Evolutionary conservation across 2,113 vertebrate species (phyloP), one percentile per base, ranked within the genome.

Genomic region (Tychaedon coryphoeus): DNA sequence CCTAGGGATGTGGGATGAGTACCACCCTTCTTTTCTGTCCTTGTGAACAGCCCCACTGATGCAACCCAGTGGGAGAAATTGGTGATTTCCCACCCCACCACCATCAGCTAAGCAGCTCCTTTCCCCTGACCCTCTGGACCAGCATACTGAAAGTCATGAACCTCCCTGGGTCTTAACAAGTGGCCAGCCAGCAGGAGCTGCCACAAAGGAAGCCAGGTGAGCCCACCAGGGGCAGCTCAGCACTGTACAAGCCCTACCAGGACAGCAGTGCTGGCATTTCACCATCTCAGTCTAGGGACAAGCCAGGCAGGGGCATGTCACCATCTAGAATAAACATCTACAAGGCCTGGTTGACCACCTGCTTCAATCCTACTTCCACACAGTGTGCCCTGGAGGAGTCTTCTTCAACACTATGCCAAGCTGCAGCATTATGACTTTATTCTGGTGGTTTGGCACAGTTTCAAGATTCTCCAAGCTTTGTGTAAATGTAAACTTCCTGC

Each of bases 21-120:
- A 36, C 16, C 45, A 17, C 17, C 13, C 10, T 62, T 22, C 14
- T 87, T 64, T 81, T 65, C 61, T 61, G 16, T 33, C 20, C 42
- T 53, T 0, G 0, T 36, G 23, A 47, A n/a, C 51, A 77, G 19
- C 22, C 50, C 40, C 26, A 29, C 8, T 24, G 26, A 15, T 0
- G 0, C 48, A 54, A 20, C 8, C 42, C 40, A 10, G 20, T 9
- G 14, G 13, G n/a, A 84, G 25, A 19, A 83, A 86, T 2, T 4
- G 6, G 38, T 43, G 28, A 58, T 31, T 19, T 47, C 26, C 9
- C 11, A 66, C 19, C 17, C 31, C 22, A 12, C 33, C 64, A 29
- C 7, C 22, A 33, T 15, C 5, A 2, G 19, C 25, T 50, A 38
- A 61, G 31, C 23, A 60, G n/a, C 20, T 36, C 26, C 51, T 54